phyloP scores from a whole-genome alignment of 2,888 invertebrate species.

The Torymus auratus region DNA sequence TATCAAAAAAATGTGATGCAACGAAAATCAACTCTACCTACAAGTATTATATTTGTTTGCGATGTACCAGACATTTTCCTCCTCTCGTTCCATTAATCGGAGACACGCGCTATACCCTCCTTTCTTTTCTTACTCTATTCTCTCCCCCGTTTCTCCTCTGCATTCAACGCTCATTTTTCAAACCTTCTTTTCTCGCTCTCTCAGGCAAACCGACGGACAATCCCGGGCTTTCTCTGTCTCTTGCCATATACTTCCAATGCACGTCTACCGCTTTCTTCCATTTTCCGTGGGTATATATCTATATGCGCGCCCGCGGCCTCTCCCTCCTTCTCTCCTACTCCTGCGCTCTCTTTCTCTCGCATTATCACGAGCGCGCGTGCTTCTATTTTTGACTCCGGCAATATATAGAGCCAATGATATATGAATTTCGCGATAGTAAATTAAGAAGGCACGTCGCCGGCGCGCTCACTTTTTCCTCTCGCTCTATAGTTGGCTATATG shows the following conservation, averaged over 20 bases:
- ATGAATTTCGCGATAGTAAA: constrained; percentile 16
- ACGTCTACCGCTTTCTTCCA: constrained; percentile 23
- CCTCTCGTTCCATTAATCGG: constrained; percentile 41
- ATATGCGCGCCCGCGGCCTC: no score
- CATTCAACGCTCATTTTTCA: constrained; percentile 34
- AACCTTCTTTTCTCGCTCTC: neutral
- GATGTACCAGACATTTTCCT: constrained; percentile 26
- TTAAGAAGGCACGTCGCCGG: neutral
- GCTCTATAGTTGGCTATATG: no score
- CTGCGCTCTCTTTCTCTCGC: no score
- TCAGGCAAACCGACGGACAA: constrained; percentile 4
- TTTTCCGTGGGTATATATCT: neutral
- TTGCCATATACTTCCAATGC: constrained; percentile 28
- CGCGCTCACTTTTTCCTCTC: neutral
- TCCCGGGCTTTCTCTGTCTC: neutral
- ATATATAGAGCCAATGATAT: constrained; percentile 13
- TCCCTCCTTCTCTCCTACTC: no score
- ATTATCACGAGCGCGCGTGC: no score
- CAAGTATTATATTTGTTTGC: constrained; percentile 21
- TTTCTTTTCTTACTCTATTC: constrained; percentile 47
- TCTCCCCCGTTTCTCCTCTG: neutral
- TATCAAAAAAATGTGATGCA: no score
- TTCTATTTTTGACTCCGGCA: neutral
- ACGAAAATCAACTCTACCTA: neutral
- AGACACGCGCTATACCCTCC: constrained; percentile 39